Conservation (phyloP, 2,888 invertebrate species). For the Dromius quadrimaculatus region DNA sequence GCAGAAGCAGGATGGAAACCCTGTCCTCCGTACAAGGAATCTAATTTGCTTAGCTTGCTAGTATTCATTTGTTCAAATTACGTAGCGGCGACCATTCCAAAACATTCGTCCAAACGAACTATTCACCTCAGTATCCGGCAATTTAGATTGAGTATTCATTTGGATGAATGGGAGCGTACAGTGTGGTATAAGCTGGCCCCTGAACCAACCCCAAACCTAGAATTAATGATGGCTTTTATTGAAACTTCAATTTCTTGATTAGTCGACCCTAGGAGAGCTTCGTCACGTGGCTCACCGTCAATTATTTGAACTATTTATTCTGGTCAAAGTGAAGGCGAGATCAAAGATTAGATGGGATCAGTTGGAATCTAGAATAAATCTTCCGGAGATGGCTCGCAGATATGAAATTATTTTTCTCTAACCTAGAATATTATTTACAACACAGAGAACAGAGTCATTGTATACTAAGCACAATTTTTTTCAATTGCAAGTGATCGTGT, state of each 20-base stretch:
- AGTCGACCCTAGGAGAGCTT: slow-evolving; percentile 60
- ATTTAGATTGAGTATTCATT: slow-evolving; percentile 3
- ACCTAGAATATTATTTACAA: too few species aligned
- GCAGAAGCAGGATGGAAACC: slow-evolving; percentile 33
- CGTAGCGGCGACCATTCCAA: slow-evolving; percentile 62
- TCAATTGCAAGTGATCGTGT: too few species aligned
- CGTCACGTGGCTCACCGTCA: slow-evolving; percentile 55
- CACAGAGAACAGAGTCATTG: too few species aligned
- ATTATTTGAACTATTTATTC: slow-evolving; percentile 65
- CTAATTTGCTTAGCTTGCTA: slow-evolving; percentile 76
- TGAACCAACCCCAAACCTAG: slow-evolving; percentile 66
- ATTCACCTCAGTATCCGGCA: neutral
- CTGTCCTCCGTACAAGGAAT: slow-evolving; percentile 67
- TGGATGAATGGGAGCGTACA: slow-evolving; percentile 59
- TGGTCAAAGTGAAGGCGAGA: slow-evolving; percentile 54
- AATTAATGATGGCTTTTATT: slow-evolving; percentile 81
- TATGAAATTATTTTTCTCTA: too few species aligned
- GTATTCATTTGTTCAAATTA: slow-evolving; percentile 77
- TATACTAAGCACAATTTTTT: too few species aligned
- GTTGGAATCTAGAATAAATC: neutral
- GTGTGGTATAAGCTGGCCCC: slow-evolving; percentile 61
- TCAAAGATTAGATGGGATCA: slow-evolving; percentile 9
- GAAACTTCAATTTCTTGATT: slow-evolving; percentile 78
- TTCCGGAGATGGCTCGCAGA: too few species aligned
- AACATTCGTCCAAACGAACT: slow-evolving; percentile 54